Percentiles rank a stretch among this genome's conserved stretches.
Evolutionary conservation across 2,888 invertebrate genomes (phyloP).

Genomic region (Oscheius myriophilus): DNA sequence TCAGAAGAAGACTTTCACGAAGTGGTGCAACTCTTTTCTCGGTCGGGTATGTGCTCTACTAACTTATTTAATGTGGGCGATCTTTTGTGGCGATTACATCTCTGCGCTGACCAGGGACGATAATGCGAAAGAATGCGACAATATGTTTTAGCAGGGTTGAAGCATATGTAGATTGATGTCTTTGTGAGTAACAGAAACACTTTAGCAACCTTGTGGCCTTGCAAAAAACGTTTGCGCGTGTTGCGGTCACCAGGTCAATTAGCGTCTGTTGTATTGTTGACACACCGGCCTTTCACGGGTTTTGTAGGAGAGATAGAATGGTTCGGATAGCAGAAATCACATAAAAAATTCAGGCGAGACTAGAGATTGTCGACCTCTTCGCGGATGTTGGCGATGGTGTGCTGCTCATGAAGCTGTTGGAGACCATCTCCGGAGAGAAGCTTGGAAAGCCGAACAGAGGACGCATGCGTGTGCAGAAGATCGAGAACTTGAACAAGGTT

Average conservation of each 20-base stretch:
- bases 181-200: too few relatives aligned
- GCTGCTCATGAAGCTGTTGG: conserved; percentile 88
- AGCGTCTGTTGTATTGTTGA: neutral
- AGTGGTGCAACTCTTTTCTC: conserved; percentile 98
- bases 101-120: too few relatives aligned
- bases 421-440: conserved; percentile 98
- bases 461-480: conserved; percentile 96
- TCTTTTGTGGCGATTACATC: neutral
- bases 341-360: conserved; percentile 82
- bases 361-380: conserved; percentile 98
- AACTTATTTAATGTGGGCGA: neutral
- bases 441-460: conserved; percentile 87
- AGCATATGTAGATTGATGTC: too few relatives aligned
- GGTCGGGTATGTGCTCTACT: conserved; percentile 80
- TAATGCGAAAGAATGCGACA: too few relatives aligned
- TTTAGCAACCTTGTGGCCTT: neutral
- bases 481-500: conserved; percentile 94
- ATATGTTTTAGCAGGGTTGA: too few relatives aligned
- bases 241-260: conserved; percentile 25
- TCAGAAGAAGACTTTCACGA: conserved; percentile 99
- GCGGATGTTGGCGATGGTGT: conserved; percentile 93
- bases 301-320: too few relatives aligned
- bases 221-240: conserved; percentile 15
- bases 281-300: too few relatives aligned
- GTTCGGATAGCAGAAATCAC: too few relatives aligned